Evolutionary conservation across 53 echinoderm and acorn worm species (phyloP).

Genomic region (Patiria pectinifera): DNA sequence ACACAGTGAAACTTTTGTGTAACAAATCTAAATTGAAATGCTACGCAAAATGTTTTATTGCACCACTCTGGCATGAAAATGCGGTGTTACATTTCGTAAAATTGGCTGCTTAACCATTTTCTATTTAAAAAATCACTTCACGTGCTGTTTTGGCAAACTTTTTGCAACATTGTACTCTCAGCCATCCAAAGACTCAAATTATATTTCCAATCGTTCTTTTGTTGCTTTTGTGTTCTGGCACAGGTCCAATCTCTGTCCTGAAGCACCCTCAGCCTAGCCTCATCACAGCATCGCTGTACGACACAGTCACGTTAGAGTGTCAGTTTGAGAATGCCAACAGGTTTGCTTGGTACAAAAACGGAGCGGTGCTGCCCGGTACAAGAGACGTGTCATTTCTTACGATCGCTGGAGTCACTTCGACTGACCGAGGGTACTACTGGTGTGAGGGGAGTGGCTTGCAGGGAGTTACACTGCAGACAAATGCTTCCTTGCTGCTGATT

Average conservation of each 20-base stretch:
- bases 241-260: conserved; percentile 20
- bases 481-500: conserved; percentile 48
- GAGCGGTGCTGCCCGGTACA: not conserved
- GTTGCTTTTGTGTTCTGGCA: not conserved
- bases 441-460: conserved; percentile 56
- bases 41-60: too few species aligned
- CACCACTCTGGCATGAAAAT: too few species aligned
- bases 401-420: conserved; percentile 5
- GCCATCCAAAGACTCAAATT: not conserved
- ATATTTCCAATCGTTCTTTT: not conserved
- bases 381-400: conserved; percentile 52
- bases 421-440: conserved; percentile 68
- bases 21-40: too few species aligned
- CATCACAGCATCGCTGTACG: not conserved
- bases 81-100: too few species aligned
- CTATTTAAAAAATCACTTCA: too few species aligned
- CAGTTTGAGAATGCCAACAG: conserved; percentile 68
- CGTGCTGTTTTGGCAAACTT: too few species aligned
- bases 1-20: too few species aligned
- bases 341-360: conserved; percentile 66
- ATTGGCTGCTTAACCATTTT: too few species aligned
- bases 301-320: conserved; percentile 40
- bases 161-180: too few species aligned
- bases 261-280: conserved; percentile 22
- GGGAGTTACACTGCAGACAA: conserved; percentile 32